Conservation (phyloP, 1,140 invertebrate species). For the Formica exsecta region DNA sequence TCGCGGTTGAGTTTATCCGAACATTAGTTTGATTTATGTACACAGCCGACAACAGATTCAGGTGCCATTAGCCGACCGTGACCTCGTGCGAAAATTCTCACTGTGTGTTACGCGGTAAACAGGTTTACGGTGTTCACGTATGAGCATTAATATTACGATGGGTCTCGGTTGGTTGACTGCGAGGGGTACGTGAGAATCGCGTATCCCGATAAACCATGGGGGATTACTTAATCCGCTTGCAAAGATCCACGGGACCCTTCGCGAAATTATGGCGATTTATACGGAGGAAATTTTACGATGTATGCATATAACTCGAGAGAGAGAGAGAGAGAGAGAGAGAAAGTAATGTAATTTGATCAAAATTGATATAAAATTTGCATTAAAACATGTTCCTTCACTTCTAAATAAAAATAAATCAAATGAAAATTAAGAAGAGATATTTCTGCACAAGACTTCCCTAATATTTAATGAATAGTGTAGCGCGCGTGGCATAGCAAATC, state of each 20-base stretch:
- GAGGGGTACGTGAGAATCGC: slow-evolving; percentile 71
- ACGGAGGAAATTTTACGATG: neutral
- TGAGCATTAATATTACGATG: slow-evolving; percentile 79
- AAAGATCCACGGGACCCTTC: neutral
- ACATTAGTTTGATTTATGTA: slow-evolving; percentile 82
- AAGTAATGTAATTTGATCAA: neutral
- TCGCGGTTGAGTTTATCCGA: slow-evolving; percentile 28
- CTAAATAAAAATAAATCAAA: neutral
- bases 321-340: too few relatives aligned
- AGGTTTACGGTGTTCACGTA: slow-evolving; percentile 67
- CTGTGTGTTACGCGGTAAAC: slow-evolving; percentile 71
- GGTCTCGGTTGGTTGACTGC: slow-evolving; percentile 77
- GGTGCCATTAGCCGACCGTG: slow-evolving; percentile 65
- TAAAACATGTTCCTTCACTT: neutral
- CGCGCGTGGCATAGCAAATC: neutral
- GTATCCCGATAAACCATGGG: slow-evolving; percentile 27
- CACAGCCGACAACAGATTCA: slow-evolving; percentile 24
- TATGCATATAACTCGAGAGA: neutral
- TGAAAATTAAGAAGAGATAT: neutral
- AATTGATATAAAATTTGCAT: neutral
- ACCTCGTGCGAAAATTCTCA: slow-evolving; percentile 81
- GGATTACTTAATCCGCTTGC: slow-evolving; percentile 54
- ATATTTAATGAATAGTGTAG: slow-evolving; percentile 4
- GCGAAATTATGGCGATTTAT: slow-evolving; percentile 23
- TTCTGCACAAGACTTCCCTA: neutral